A percentile compares a stretch with the other conserved stretches of the same genome.
Evolutionary conservation across 2,797 vertebrate species (phyloP).

Genomic region (Bradypodion ventrale): DNA sequence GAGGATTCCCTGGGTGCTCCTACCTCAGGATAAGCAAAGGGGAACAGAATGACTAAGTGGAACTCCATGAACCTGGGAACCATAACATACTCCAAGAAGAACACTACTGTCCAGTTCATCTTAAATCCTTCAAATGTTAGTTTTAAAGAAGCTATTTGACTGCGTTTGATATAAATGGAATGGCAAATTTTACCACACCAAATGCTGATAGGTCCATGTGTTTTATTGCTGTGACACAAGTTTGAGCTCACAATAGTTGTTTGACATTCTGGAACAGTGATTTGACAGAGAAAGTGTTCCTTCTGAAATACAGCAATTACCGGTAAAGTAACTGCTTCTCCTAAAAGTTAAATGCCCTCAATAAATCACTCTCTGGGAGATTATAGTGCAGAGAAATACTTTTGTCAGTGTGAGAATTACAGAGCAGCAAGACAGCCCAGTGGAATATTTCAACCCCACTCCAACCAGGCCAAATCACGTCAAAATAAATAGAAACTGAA

Average conservation of each 20-base stretch:
- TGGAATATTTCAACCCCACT: background rate
- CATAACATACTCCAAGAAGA: too few species aligned
- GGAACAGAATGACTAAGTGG: too few species aligned
- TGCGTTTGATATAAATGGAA: slow-evolving; percentile 35
- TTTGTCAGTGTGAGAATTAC: background rate
- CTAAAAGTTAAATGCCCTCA: slow-evolving; percentile 38
- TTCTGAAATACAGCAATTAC: slow-evolving; percentile 32
- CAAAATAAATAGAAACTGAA: background rate
- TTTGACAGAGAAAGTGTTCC: slow-evolving; percentile 30
- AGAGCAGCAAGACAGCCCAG: slow-evolving; percentile 13
- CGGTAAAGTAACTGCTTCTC: slow-evolving; percentile 37
- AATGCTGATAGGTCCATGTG: background rate
- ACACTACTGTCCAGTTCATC: slow-evolving; percentile 10
- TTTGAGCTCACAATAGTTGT: slow-evolving; percentile 39
- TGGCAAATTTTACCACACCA: background rate
- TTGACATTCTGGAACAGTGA: slow-evolving; percentile 15
- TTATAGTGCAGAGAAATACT: slow-evolving; percentile 19
- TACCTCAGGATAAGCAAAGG: too few species aligned
- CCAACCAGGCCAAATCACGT: background rate
- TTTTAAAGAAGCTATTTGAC: slow-evolving; percentile 14
- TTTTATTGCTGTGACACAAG: slow-evolving; percentile 1
- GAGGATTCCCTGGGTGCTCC: too few species aligned
- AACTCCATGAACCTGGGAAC: too few species aligned
- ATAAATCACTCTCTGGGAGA: slow-evolving; percentile 36
- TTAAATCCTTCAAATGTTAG: background rate